phyloP scores from a whole-genome alignment of 2,113 vertebrate species.

The Psilopogon haemacephalus region DNA sequence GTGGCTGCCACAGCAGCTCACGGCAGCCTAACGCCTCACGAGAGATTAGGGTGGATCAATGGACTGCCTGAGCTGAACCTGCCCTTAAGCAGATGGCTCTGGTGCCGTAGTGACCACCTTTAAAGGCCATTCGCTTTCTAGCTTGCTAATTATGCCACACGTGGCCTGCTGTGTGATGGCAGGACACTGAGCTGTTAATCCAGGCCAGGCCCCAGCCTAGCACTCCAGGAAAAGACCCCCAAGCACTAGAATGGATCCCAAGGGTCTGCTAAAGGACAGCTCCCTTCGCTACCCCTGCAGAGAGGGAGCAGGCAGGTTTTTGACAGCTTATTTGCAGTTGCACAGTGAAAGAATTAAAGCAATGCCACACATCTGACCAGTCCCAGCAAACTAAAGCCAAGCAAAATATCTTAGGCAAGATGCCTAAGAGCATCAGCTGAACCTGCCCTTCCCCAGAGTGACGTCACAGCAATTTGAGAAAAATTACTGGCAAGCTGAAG shows the following conservation, averaged over 20 bases:
- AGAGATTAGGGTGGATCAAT: conserved; percentile 19
- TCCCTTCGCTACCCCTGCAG: neutral
- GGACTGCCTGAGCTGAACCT: conserved; percentile 48
- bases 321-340: neutral
- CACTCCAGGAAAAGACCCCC: neutral
- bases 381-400: fast-evolving
- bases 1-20: neutral
- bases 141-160: conserved; percentile 39
- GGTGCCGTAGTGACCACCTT: conserved; percentile 19
- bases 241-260: neutral
- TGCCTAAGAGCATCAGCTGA: neutral
- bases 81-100: conserved; percentile 41
- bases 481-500: neutral
- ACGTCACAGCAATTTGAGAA: neutral
- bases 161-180: conserved; percentile 35
- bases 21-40: neutral
- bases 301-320: neutral
- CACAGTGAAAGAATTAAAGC: neutral
- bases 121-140: conserved; percentile 39
- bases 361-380: neutral
- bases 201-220: neutral
- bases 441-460: neutral
- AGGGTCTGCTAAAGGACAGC: neutral
- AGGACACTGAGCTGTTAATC: conserved; percentile 53
- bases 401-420: neutral